Evolutionary conservation across 2,888 invertebrate genomes (phyloP), one percentile per base, ranked within the genome.

Genomic region (Mythimna pallens): DNA sequence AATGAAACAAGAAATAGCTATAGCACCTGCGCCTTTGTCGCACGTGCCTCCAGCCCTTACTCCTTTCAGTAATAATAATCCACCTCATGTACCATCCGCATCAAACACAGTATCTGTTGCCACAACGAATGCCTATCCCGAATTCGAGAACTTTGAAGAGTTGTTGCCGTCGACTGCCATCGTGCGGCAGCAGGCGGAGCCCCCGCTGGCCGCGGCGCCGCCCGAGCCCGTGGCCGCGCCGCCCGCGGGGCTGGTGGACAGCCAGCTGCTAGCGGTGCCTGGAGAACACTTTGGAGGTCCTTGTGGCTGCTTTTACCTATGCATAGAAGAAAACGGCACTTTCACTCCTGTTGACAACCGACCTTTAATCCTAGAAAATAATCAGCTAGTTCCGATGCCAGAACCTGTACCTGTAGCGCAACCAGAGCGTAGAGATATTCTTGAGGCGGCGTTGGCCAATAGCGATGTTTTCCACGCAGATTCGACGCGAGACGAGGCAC

Each of bases 391-490:
- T 34, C 96, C 96, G 12, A 95, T 96, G 96, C 88, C 88, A 17
- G 94, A 92, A 80, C 90, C 95, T 14, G 86, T 89, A 43, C 85
- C 90, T 54, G 85, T 90, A 8, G 80, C 91, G 30, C 93, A 92
- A 79, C 95, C 94, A 4, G 95, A 95, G 83, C 97, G 97, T 84
- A 97, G 97, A 82, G 98, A 98, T 89, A 97, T 98, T 82, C 93
- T 98, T 61, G 98, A 98, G 22, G 98, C 97, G 17, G 98, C 98
- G 22, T 93, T 98, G 61, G 98, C 98, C 0, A 97, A 97, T 86
- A 97, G 98, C 30, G 98, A 98, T 89, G 97, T 97, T 61, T 98
- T 98, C 88, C 97, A 97, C 74, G 94, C 96, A 67, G 95, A 96
- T 36, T 90, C 96, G 10, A 89, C 96, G 47, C 92, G 93, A 36